Conservation (phyloP, 1,140 invertebrate species). For the Bathynomus jamesi region DNA sequence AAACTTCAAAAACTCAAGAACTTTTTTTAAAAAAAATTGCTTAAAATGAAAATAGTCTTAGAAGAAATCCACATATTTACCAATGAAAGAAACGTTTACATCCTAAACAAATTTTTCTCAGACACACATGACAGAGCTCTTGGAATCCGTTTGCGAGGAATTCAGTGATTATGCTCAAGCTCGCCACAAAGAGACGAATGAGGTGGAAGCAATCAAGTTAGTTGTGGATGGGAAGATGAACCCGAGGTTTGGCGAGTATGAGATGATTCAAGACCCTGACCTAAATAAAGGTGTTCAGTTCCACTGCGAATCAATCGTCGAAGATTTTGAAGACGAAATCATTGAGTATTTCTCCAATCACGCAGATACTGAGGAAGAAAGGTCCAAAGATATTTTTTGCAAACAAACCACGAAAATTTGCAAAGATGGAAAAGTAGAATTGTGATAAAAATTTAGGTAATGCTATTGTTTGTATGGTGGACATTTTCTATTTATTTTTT, state of each 20-base stretch:
- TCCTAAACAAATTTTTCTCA: too few species aligned
- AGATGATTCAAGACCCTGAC: conserved; percentile 42
- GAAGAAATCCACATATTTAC: too few species aligned
- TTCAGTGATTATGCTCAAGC: conserved; percentile 45
- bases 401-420: conserved; percentile 18
- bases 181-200: conserved; percentile 41
- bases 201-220: conserved; percentile 41
- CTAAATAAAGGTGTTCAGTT: conserved; percentile 41
- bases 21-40: too few species aligned
- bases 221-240: conserved; percentile 40
- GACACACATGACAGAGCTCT: conserved; percentile 45
- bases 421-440: conserved; percentile 26
- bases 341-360: conserved; percentile 14
- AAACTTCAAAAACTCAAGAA: too few species aligned
- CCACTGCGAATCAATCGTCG: conserved; percentile 35
- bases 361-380: conserved; percentile 10
- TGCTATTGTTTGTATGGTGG: too few species aligned
- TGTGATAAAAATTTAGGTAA: conserved; percentile 16
- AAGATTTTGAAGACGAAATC: conserved; percentile 34
- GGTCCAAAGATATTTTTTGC: conserved; percentile 23
- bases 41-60: too few species aligned
- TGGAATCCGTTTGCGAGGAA: conserved; percentile 45
- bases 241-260: conserved; percentile 39
- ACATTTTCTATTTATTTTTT: too few species aligned
- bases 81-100: too few species aligned